Percentiles rank a stretch among this genome's conserved stretches.
phyloP scores from a whole-genome alignment of 1,140 invertebrate genomes.

The Hesperophylax magnus region DNA sequence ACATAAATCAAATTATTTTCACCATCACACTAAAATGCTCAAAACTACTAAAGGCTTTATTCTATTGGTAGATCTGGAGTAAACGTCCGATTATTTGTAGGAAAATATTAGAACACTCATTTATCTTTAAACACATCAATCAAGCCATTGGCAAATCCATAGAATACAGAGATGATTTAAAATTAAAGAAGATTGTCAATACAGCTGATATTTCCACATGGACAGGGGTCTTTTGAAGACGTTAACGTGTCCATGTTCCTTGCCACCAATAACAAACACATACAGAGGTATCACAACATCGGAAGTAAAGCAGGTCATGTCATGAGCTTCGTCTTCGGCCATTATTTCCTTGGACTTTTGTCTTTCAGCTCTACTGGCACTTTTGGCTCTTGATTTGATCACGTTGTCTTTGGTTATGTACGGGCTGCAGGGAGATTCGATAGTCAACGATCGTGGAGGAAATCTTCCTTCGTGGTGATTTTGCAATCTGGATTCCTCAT shows the following conservation, averaged over 20 bases:
- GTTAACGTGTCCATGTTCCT: slow-evolving; percentile 78
- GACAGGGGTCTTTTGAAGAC: slow-evolving; percentile 78
- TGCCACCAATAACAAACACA: slow-evolving; percentile 77
- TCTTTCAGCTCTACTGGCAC: slow-evolving; percentile 62
- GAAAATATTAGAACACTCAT: neutral
- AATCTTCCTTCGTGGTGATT: slow-evolving; percentile 56
- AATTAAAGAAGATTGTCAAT: slow-evolving; percentile 50
- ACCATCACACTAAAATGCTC: neutral
- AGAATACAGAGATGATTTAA: neutral
- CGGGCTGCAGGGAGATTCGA: slow-evolving; percentile 59
- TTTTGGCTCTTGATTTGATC: slow-evolving; percentile 61
- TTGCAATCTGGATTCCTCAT: slow-evolving; percentile 60
- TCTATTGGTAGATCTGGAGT: neutral
- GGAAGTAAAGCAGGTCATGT: slow-evolving; percentile 54
- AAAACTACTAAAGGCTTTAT: neutral
- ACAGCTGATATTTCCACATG: slow-evolving; percentile 77
- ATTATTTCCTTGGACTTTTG: slow-evolving; percentile 56
- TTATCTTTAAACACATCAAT: neutral
- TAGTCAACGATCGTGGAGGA: slow-evolving; percentile 64
- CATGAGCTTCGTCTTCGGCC: slow-evolving; percentile 52
- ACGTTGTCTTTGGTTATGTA: slow-evolving; percentile 48
- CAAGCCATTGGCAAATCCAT: neutral
- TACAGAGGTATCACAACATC: slow-evolving; percentile 72
- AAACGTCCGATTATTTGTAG: neutral
- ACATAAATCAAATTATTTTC: no score